Percentiles rank a stretch among this genome's conserved stretches.
These are phyloP conservation scores for Heterotis niloticus DNA, from an alignment of 2,113 vertebrate genomes.

Conservation along the genomic window DNA sequence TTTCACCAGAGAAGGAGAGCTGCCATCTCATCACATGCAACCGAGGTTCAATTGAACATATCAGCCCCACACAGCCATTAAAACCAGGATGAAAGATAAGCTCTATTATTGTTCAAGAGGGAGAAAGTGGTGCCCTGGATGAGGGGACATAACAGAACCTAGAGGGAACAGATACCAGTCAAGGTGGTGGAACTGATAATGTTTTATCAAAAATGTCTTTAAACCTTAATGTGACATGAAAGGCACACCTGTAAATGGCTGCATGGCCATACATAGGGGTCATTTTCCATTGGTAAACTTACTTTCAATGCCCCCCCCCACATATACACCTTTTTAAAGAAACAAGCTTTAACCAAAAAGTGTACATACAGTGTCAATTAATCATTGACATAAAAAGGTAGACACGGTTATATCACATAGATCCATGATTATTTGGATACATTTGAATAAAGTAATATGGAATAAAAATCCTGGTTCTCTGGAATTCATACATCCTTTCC, in stretches of 20 bases:
- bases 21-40: conserved; percentile 33
- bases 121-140: conserved; percentile 51
- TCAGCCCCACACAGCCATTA: conserved; percentile 58
- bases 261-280: not conserved
- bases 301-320: not conserved
- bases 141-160: conserved; percentile 63
- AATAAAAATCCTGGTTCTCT: too few relatives aligned
- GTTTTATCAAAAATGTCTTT: conserved; percentile 56
- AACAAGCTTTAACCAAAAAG: not conserved
- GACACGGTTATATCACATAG: too few relatives aligned
- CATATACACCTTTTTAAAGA: not conserved
- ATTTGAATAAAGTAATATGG: too few relatives aligned
- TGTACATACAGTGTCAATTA: not conserved
- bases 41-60: conserved; percentile 54
- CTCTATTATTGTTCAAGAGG: conserved; percentile 57
- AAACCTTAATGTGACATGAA: conserved; percentile 49
- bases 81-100: conserved; percentile 61
- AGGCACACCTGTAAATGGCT: conserved; percentile 38
- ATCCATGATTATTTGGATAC: too few relatives aligned
- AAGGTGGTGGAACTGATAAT: conserved; percentile 68
- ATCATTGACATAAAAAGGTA: not conserved
- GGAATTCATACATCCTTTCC: not conserved
- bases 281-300: not conserved
- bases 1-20: conserved; percentile 16
- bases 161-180: conserved; percentile 65